Percentiles rank a stretch among this genome's conserved stretches.
Conservation (phyloP, 2,113 vertebrate genomes). For the Coregonus clupeaformis region DNA sequence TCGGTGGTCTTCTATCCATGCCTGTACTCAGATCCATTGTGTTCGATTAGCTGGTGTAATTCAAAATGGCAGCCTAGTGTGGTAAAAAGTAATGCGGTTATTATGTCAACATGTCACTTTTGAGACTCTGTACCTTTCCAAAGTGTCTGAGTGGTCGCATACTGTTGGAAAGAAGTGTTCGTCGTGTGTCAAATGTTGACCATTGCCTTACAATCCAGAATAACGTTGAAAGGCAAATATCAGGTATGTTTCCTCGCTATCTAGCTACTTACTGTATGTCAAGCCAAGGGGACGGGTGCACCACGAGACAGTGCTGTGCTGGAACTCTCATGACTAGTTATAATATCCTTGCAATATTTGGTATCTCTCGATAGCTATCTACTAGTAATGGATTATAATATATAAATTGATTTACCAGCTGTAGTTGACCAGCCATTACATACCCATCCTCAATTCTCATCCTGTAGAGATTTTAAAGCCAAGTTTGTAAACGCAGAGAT, state of each 20-base stretch:
- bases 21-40: background rate
- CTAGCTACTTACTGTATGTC: too few relatives aligned
- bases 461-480: too few relatives aligned
- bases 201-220: constrained; percentile 43
- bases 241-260: constrained; percentile 55
- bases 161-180: constrained; percentile 40
- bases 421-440: too few relatives aligned
- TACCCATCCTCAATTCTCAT: too few relatives aligned
- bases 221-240: constrained; percentile 30
- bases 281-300: background rate
- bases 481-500: too few relatives aligned
- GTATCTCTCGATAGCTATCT: too few relatives aligned
- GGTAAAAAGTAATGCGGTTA: constrained; percentile 57
- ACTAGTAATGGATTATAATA: too few relatives aligned
- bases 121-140: constrained; percentile 62
- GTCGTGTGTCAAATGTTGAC: constrained; percentile 22
- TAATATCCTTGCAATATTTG: too few relatives aligned
- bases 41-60: constrained; percentile 56
- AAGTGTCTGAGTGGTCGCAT: constrained; percentile 46
- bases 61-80: constrained; percentile 69
- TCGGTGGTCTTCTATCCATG: constrained; percentile 25
- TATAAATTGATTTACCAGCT: too few relatives aligned
- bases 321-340: too few relatives aligned
- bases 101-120: constrained; percentile 75
- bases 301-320: background rate